phyloP scores from a whole-genome alignment of 2,888 invertebrate species.

The Stenotaenia linearis region DNA sequence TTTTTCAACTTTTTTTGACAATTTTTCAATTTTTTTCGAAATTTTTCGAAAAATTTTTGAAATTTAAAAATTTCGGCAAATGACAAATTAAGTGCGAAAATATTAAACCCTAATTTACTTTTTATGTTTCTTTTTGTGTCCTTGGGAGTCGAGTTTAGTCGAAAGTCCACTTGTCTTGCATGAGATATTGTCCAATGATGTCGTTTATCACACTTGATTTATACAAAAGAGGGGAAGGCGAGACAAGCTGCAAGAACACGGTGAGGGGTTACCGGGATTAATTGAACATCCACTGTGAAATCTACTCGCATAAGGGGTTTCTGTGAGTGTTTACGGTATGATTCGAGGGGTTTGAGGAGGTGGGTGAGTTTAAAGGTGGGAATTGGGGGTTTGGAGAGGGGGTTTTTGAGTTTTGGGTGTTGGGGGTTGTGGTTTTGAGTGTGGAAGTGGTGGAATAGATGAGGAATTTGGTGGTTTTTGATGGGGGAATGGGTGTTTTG shows the following conservation, averaged over 20 bases:
- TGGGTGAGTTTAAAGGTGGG: not conserved
- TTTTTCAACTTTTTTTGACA: not conserved
- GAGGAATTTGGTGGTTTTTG: no score
- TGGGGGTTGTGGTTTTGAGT: no score
- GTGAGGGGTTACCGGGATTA: not conserved
- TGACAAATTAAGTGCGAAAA: not conserved
- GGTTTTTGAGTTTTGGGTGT: no score
- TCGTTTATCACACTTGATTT: slow-evolving; percentile 3
- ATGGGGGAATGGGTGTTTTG: no score
- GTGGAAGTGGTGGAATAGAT: no score
- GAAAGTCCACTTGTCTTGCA: not conserved
- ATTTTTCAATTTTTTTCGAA: not conserved
- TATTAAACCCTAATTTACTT: not conserved
- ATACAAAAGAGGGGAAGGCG: not conserved
- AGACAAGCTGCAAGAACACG: not conserved
- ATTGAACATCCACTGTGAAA: not conserved
- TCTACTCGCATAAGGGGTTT: no score
- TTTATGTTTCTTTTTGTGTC: not conserved
- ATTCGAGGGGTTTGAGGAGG: not conserved
- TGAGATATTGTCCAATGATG: not conserved
- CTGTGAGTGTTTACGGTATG: not conserved
- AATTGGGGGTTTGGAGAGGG: no score
- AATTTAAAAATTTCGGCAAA: no score
- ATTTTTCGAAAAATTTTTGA: no score
- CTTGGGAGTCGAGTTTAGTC: not conserved